These are phyloP conservation scores for Drosophila acutilabella DNA, from an alignment of 2,888 invertebrate genomes.

Conservation along the genomic window DNA sequence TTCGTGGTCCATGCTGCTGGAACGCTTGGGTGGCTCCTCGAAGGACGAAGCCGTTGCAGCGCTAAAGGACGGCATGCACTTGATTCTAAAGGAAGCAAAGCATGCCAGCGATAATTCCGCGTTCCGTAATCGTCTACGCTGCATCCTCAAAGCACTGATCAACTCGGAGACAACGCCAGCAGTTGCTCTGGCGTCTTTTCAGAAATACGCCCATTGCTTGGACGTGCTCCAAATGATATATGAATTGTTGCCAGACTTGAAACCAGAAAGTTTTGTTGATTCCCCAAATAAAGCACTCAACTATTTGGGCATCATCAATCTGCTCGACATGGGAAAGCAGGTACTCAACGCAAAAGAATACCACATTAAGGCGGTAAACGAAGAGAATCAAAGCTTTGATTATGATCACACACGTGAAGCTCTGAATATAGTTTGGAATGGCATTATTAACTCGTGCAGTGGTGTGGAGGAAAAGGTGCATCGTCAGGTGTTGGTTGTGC, in stretches of 20 bases:
- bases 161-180: slow-evolving; percentile 88
- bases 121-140: slow-evolving; percentile 89
- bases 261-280: slow-evolving; percentile 86
- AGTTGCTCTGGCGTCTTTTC: slow-evolving; percentile 88
- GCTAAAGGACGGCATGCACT: slow-evolving; percentile 90
- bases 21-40: slow-evolving; percentile 14
- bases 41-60: slow-evolving; percentile 86
- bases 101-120: slow-evolving; percentile 84
- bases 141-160: slow-evolving; percentile 88
- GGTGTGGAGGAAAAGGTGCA: slow-evolving; percentile 89
- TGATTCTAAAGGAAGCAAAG: slow-evolving; percentile 90
- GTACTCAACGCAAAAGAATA: slow-evolving; percentile 75
- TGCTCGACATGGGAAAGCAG: slow-evolving; percentile 85
- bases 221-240: slow-evolving; percentile 92
- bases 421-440: slow-evolving; percentile 91
- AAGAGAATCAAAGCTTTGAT: slow-evolving; percentile 51
- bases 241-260: slow-evolving; percentile 87
- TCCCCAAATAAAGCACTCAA: slow-evolving; percentile 87
- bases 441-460: slow-evolving; percentile 85
- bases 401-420: slow-evolving; percentile 87
- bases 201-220: slow-evolving; percentile 90
- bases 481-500: slow-evolving; percentile 91
- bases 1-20: slow-evolving; percentile 86
- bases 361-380: slow-evolving; percentile 72
- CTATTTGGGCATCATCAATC: slow-evolving; percentile 88